These are phyloP conservation scores for Anas flavirostris DNA, from an alignment of 2,797 vertebrate species.

Conservation along the genomic window DNA sequence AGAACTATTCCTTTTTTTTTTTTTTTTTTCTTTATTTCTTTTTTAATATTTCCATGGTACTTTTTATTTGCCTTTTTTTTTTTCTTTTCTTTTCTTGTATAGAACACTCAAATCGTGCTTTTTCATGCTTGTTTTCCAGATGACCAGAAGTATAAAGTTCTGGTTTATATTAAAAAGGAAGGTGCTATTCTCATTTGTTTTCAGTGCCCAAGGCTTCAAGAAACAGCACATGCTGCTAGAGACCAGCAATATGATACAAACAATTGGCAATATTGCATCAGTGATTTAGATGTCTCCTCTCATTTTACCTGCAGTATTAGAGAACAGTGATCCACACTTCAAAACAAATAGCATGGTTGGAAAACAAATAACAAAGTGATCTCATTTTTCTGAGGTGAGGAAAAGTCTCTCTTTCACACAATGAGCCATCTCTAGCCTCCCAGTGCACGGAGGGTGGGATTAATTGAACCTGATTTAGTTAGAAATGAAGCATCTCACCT, in stretches of 20 bases:
- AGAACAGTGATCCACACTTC: background rate
- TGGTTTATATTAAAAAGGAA: conserved; percentile 37
- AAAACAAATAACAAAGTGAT: background rate
- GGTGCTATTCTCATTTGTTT: background rate
- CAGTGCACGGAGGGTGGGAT: background rate
- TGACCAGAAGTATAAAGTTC: conserved; percentile 24
- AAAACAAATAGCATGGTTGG: background rate
- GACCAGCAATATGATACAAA: background rate
- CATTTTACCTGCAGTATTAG: conserved; percentile 2
- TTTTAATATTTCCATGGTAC: background rate
- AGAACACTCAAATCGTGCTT: background rate
- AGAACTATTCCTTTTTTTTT: background rate
- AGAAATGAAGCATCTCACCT: background rate
- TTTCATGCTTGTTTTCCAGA: conserved; percentile 1
- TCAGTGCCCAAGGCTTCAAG: conserved; percentile 14
- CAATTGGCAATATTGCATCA: conserved; percentile 13
- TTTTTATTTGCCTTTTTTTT: background rate
- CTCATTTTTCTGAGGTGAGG: background rate
- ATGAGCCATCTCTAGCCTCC: background rate
- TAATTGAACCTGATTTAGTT: conserved; percentile 14
- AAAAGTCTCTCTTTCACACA: background rate
- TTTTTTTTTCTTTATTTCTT: background rate
- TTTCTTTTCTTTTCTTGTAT: background rate
- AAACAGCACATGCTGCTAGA: background rate
- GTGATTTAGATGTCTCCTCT: conserved; percentile 1